These are phyloP conservation scores for Oreochromis tanganicae DNA, from an alignment of 2,113 vertebrate genomes.

Conservation along the genomic window DNA sequence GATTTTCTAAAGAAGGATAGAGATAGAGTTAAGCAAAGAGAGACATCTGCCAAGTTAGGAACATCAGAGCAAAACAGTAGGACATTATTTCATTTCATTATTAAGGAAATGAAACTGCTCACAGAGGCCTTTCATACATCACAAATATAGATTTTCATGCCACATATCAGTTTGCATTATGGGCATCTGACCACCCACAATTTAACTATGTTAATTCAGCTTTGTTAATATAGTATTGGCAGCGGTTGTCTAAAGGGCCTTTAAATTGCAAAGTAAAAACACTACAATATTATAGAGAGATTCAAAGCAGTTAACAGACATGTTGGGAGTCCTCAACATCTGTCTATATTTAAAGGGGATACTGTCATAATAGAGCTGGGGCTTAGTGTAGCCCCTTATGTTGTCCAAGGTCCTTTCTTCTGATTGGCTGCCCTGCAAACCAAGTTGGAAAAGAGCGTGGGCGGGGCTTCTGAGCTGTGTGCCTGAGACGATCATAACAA, in stretches of 20 bases:
- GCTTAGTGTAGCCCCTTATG: background rate
- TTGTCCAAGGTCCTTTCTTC: background rate
- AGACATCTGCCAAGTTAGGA: background rate
- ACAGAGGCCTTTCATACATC: background rate
- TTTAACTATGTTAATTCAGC: background rate
- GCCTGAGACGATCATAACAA: background rate
- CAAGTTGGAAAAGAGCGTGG: background rate
- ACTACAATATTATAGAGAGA: background rate
- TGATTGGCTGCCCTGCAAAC: background rate
- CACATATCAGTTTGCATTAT: background rate
- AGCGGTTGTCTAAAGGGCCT: background rate
- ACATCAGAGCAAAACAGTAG: background rate
- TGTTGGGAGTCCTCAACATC: background rate
- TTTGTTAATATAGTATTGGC: background rate
- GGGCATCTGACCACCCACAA: background rate
- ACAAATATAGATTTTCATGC: background rate
- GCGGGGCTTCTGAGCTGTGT: background rate
- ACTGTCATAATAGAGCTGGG: background rate
- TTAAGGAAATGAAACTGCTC: background rate
- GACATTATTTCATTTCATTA: background rate
- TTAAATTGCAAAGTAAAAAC: background rate
- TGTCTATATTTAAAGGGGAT: background rate
- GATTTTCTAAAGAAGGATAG: background rate
- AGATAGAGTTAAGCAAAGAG: background rate
- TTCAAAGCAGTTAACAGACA: background rate